Conservation (phyloP, 2,113 vertebrate species). For the Crotalus horridus region DNA sequence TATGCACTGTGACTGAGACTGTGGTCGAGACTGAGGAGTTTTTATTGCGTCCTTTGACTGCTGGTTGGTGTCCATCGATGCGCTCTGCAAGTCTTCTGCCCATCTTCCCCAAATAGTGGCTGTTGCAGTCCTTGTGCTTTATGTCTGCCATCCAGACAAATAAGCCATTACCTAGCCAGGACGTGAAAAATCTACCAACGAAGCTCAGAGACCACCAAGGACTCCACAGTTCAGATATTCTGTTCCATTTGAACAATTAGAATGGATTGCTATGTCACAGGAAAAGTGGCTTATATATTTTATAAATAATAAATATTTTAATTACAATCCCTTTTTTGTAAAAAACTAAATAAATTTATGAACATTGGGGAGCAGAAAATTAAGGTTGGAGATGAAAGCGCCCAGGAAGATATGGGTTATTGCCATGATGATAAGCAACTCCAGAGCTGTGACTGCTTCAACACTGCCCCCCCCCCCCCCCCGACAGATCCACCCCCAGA, state of each 20-base stretch:
- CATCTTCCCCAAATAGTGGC: not conserved
- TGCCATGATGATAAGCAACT: not conserved
- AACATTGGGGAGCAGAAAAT: not conserved
- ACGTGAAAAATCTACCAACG: not conserved
- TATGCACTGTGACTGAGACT: not conserved
- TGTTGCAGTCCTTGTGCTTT: not conserved
- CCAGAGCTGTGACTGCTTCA: not conserved
- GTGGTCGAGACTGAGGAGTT: not conserved
- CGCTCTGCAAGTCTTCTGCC: not conserved
- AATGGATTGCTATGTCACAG: not conserved
- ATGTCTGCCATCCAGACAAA: not conserved
- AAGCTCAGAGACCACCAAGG: not conserved
- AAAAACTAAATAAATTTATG: not conserved
- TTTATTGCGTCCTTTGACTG: not conserved
- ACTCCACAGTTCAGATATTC: not conserved
- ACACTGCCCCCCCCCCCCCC: not conserved
- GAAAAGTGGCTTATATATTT: not conserved
- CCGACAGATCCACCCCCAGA: not conserved
- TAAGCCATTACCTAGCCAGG: not conserved
- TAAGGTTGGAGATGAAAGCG: not conserved
- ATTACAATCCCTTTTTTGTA: too few relatives aligned
- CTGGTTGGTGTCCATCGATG: not conserved
- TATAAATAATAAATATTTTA: not conserved
- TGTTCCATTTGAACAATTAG: not conserved
- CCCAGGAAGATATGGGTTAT: not conserved